Evolutionary conservation across 2,888 invertebrate genomes (phyloP), one percentile per base, ranked within the genome.

Genomic region (Parthenolecanium corni): DNA sequence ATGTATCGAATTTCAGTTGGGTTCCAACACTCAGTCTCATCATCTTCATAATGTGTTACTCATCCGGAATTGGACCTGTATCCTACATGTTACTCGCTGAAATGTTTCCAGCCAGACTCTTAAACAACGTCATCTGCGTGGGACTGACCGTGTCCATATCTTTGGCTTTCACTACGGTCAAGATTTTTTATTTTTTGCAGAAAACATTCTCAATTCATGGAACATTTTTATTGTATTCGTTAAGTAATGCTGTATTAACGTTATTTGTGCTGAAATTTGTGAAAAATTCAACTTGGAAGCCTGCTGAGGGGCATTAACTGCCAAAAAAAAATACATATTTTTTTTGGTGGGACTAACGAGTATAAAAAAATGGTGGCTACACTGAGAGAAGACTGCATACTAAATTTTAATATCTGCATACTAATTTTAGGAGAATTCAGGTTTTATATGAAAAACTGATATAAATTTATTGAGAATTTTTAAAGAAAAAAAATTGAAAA

Each of bases 231-330:
- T 23, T 58, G 14, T 46, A 47, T 6, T 25, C 58, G 21, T 21
- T 47, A 20, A 36, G 16, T 9, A 58, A 58, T 24, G 18, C 36
- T 23, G 11, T 47, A 20, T 49, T 49, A 12, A 31, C 38, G 11
- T 18, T 51, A 14, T 38, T 58, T 16, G 44, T 58, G n/a, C 23
- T 25, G 21, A 25, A 46, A 4, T 58, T 38, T 58, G 36, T 58
- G 0, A 36, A 58, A 58, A 21, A 20, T 16, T 16, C 53, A 31
- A 31, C 9, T 31, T 31, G 31, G 9, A 31, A 4, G 9, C 31
- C 31, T 31, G 31, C 31, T 9, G 9, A 31, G 31, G n/a, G n/a
- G n/a, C 9, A 4, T 31, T 31, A 31, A 6, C 9, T 9, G 9
- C 31, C 31, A 31, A 31, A 31, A 31, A 31, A n/a, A n/a, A n/a